These are phyloP conservation scores for Ophiothrix spiculata DNA, from an alignment of 35 echinoderm and acorn worm genomes.

Conservation along the genomic window DNA sequence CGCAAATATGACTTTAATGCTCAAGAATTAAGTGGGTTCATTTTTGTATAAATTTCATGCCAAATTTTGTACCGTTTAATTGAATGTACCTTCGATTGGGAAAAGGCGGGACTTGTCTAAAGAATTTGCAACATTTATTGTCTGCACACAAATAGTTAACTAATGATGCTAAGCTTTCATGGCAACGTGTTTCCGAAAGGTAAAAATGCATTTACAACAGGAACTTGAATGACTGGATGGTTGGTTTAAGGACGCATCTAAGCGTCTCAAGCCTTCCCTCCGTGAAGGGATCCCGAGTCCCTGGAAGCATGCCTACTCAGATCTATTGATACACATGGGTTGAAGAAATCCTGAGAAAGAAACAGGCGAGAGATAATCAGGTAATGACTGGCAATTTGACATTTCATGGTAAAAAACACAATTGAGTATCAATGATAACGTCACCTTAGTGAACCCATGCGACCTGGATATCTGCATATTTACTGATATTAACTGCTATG, in stretches of 20 bases:
- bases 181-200: slow-evolving; percentile 5
- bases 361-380: neutral
- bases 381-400: slow-evolving; percentile 8
- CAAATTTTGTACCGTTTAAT: too few species aligned
- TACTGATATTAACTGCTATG: neutral
- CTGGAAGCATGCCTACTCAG: neutral
- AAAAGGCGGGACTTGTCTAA: too few species aligned
- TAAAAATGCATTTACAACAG: slow-evolving; percentile 1
- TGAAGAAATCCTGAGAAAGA: neutral
- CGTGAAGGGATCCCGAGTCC: neutral
- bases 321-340: neutral
- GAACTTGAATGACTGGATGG: neutral
- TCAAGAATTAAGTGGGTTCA: too few species aligned
- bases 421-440: slow-evolving; percentile 3
- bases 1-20: too few species aligned
- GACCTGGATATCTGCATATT: neutral
- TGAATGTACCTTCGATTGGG: too few species aligned
- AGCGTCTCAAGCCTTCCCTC: slow-evolving; percentile 1
- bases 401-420: neutral
- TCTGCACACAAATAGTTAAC: too few species aligned
- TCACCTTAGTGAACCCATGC: neutral
- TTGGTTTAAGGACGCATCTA: neutral
- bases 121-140: neutral
- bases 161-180: neutral
- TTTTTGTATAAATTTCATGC: too few species aligned